phyloP scores from a whole-genome alignment of 2,888 invertebrate species.

The Chrysopilus asiliformis region DNA sequence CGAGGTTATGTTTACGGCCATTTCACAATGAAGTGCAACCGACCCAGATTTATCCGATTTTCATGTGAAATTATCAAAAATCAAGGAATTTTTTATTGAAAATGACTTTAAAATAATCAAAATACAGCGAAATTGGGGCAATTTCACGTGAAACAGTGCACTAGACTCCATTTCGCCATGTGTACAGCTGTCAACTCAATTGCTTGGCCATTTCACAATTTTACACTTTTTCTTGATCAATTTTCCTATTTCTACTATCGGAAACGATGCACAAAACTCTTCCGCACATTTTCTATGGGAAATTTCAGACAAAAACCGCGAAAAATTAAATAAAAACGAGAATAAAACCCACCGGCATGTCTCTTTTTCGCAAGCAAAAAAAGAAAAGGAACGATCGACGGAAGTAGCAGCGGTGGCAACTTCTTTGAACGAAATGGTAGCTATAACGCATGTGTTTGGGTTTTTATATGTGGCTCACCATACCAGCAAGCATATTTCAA shows the following conservation, averaged over 20 bases:
- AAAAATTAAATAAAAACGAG: constrained; percentile 2
- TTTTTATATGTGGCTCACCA: no score
- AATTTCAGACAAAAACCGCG: neutral
- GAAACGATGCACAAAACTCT: neutral
- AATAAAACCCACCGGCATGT: constrained; percentile 36
- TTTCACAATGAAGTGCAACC: constrained; percentile 10
- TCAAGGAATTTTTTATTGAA: no score
- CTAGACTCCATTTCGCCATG: constrained; percentile 17
- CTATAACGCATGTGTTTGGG: no score
- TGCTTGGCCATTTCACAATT: neutral
- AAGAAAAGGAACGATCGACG: constrained; percentile 38
- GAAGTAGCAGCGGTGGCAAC: no score
- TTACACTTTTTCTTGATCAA: neutral
- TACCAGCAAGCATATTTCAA: no score
- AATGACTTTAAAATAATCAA: no score
- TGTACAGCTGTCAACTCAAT: constrained; percentile 14
- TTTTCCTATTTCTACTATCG: neutral
- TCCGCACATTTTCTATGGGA: constrained; percentile 4
- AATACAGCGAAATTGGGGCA: no score
- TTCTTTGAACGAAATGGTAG: no score
- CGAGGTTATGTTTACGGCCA: constrained; percentile 9
- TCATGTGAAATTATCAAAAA: no score
- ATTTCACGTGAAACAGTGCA: no score
- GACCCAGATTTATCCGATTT: no score
- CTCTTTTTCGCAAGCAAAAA: constrained; percentile 35